Conservation (phyloP, 2,797 vertebrate species). For the Chelonia mydas region DNA sequence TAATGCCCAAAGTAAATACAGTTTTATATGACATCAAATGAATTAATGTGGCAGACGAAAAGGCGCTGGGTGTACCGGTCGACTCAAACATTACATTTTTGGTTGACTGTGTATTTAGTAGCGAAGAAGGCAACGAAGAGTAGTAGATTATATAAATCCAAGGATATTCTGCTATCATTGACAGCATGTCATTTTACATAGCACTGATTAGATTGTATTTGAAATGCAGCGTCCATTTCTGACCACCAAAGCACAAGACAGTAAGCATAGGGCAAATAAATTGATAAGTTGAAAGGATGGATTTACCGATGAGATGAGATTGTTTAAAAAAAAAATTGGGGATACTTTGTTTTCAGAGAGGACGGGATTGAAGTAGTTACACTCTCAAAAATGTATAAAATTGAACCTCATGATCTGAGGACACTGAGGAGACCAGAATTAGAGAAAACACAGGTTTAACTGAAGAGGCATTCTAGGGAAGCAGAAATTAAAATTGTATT, state of each 20-base stretch:
- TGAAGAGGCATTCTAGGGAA: neutral
- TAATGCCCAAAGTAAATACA: neutral
- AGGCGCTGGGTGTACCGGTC: neutral
- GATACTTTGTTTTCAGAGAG: neutral
- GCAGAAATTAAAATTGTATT: neutral
- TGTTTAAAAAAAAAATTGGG: neutral
- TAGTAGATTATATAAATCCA: neutral
- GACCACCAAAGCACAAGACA: neutral
- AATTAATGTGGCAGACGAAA: neutral
- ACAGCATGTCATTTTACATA: neutral
- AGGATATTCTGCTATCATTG: neutral
- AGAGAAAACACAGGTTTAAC: neutral
- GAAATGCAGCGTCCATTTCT: neutral
- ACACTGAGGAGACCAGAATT: neutral
- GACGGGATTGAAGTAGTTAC: neutral
- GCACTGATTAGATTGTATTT: rapidly evolving
- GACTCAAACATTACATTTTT: neutral
- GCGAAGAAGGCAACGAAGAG: neutral
- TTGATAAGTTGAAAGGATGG: neutral
- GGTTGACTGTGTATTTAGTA: neutral
- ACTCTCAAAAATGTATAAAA: neutral
- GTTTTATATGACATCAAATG: neutral
- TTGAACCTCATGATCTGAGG: neutral
- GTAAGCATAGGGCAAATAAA: neutral
- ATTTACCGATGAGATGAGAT: neutral